Evolutionary conservation across 2,797 vertebrate genomes (phyloP), one percentile per base, ranked within the genome.

Genomic region (Labeo calbasu): DNA sequence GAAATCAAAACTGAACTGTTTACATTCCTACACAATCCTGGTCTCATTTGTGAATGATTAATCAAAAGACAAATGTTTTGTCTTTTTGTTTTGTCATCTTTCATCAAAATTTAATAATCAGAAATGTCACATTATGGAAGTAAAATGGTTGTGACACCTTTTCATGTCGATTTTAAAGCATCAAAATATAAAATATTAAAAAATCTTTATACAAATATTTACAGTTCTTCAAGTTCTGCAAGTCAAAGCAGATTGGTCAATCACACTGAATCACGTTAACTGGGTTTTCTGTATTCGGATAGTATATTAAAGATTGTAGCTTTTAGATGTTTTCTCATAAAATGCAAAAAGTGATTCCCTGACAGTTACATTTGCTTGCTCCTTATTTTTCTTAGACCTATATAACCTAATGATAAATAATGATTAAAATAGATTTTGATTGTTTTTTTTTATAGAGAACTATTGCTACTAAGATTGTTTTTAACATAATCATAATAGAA

Each of bases 331-430:
- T 46, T 81, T 73, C 14, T 63, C 43, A 50, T 51, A 2, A 50
- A n/a, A 28, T 61, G 13, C 25, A 57, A 43, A 57, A 70, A 59
- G 51, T 51, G 25, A 53, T 65, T 25, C 12, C 13, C 53, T 69
- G 43, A 63, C 6, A 23, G 23, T 72, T 75, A 75, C 15, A 25
- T 76, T 81, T 63, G 43, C 46, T 77, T 76, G 53, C 48, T 77
- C 23, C 65, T 84, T 43, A 9, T 51, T 50, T 63, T 21, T 5
- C 59, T 51, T 40, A 15, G 40, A 43, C 13, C 11, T 77, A 19
- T 77, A 88, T 19, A 68, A 65, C 85, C 86, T 82, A 87, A 91
- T 90, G 66, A 75, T 73, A 21, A 77, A 83, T 88, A 83, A 85
- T 85, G 81, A 36, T 89, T 83, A 73, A 86, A 36, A 80, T 23